phyloP scores from a whole-genome alignment of 2,888 invertebrate genomes.

The Graphium colonna region DNA sequence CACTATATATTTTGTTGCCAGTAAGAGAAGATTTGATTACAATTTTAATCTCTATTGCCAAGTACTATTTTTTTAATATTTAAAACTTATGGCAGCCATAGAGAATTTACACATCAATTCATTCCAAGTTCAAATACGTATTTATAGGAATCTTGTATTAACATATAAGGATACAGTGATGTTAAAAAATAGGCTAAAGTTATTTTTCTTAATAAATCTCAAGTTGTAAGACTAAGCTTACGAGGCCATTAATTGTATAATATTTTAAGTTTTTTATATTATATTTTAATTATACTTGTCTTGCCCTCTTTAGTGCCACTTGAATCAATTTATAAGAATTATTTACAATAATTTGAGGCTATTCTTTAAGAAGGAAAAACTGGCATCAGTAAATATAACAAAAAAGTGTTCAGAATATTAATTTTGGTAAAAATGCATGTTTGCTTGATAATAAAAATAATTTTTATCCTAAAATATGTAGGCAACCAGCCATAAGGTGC shows the following conservation, averaged over 20 bases:
- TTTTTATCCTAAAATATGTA: too few relatives aligned
- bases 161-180: neutral
- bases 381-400: too few relatives aligned
- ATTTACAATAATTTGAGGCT: too few relatives aligned
- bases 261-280: neutral
- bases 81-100: neutral
- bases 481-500: neutral
- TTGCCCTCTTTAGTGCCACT: neutral
- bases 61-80: neutral
- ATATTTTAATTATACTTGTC: neutral
- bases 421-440: too few relatives aligned
- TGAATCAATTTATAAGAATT: too few relatives aligned
- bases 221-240: slow-evolving; percentile 1
- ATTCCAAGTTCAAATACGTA: neutral
- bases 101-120: neutral
- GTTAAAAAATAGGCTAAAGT: neutral
- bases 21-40: too few relatives aligned
- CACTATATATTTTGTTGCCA: too few relatives aligned
- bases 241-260: neutral
- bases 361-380: too few relatives aligned
- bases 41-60: neutral
- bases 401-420: too few relatives aligned
- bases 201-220: neutral
- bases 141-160: neutral
- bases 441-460: too few relatives aligned